Percentiles rank a stretch among this genome's conserved stretches.
Conservation (phyloP, 1,140 invertebrate species). For the Drosophila willistoni region DNA sequence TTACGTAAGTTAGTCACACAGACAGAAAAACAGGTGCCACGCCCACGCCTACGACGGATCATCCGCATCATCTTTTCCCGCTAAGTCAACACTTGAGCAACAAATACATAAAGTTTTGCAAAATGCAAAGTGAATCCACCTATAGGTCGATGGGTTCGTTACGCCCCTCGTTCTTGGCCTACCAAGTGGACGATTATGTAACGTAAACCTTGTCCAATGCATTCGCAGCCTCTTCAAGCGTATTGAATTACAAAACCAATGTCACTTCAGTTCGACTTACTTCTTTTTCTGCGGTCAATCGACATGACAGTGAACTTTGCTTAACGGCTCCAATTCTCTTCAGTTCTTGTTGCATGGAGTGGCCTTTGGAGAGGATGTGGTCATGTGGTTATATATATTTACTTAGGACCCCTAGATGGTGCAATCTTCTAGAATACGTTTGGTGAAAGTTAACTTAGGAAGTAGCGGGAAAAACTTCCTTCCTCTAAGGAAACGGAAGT, state of each 20-base stretch:
- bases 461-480: conserved; percentile 48
- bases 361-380: conserved; percentile 59
- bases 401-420: conserved; percentile 29
- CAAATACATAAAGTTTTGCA: conserved; percentile 49
- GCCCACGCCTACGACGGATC: conserved; percentile 28
- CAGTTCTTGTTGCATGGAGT: conserved; percentile 2
- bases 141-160: conserved; percentile 33
- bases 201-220: conserved; percentile 58
- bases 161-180: conserved; percentile 19
- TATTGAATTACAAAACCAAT: conserved; percentile 64
- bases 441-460: conserved; percentile 20
- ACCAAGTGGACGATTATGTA: conserved; percentile 65
- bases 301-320: conserved; percentile 62
- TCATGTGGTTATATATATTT: conserved; percentile 49
- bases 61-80: conserved; percentile 52
- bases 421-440: conserved; percentile 3
- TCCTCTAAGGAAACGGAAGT: conserved; percentile 63
- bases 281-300: conserved; percentile 63
- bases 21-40: conserved; percentile 62
- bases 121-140: conserved; percentile 39
- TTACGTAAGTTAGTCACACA: conserved; percentile 49
- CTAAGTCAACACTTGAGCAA: conserved; percentile 68
- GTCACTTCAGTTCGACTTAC: conserved; percentile 49
- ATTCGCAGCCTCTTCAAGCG: conserved; percentile 67
- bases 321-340: conserved; percentile 52